Evolutionary conservation across 2,888 invertebrate species (phyloP), one percentile per base, ranked within the genome.

Genomic region (Epistrophella euchroma): DNA sequence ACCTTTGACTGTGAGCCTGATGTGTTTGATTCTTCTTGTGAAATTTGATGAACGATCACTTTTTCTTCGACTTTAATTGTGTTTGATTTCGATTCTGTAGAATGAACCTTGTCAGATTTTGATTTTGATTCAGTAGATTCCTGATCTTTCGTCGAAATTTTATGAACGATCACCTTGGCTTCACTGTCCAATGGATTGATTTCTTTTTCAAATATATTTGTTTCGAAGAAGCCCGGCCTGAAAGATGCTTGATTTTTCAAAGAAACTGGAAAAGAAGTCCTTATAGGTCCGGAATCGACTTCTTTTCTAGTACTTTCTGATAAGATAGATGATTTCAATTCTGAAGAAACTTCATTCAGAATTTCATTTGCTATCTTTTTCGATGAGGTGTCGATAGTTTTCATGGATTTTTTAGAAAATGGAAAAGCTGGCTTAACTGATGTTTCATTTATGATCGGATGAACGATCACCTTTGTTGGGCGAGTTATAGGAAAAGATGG

Each of bases 11-110:
- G 4, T 15, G 11, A 50, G 19, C 0, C 5, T 0, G 50, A 15
- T 52, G 13, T 52, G 1, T 15, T 28, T 5, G 37, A 47, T 1
- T 75, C 73, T 64, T 89, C 82, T 25, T 74, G 78, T n/a, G 81
- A 66, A 28, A 89, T 81, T 71, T 88, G 79, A 47, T 89, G 89
- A 2, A 88, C 88, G 58, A 89, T 87, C 19, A 88, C 88, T 75
- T 88, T 40, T 72, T 32, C 43, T 11, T 19, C 13, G 7, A 13
- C 3, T 32, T n/a, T n/a, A 17, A 7, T 11, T 32, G 17, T 13
- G 1, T 0, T 56, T 13, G 13, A 17, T 35, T 17, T 15, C n/a
- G 25, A 1, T 28, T 28, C n/a, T n/a, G 3, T n/a, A 25, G 0
- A 15, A 25, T 13, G 15, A 52, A 15, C 1, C 7, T 55, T 9